Evolutionary conservation across 2,888 invertebrate genomes (phyloP), one percentile per base, ranked within the genome.

Genomic region (Drosophila eohydei): DNA sequence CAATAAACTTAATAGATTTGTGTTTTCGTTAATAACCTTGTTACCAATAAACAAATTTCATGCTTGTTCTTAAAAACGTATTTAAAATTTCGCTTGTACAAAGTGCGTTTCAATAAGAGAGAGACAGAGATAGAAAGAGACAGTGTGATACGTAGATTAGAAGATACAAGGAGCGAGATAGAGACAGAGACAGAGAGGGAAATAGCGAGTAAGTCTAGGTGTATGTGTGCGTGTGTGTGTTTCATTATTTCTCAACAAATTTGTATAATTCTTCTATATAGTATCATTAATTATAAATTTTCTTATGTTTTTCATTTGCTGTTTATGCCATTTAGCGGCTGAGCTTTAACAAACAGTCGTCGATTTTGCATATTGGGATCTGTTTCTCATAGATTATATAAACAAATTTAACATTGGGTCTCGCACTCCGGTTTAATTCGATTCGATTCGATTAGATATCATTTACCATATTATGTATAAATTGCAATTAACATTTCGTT

Each of bases 351-450:
- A 89, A 83, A 89, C 83, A 84, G 65, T 78, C 81, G 64, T 80
- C 80, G 71, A 66, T 81, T 61, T 69, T 56, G 60, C 69, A 48
- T 72, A 52, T 59, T 52, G 21, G 41, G 43, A 46, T 61, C 66
- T 59, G 40, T 57, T 73, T 78, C 78, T 80, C 82, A 91, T 91
- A 91, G 91, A 91, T 91, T 91, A 91, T 91, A 91, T 91, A 91
- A 89, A 90, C 90, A 91, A 91, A 91, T 91, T 81, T 84, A 91
- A 91, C 91, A 83, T 84, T 69, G 54, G 63, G 63, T 70, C 68
- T 71, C 63, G 69, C 44, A 55, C 12, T 38, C 57, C 40, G 54
- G 51, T 50, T 52, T 9, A 52, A 41, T 66, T 67, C 41, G 38
- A 54, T 52, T 52, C 52, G 52, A 38, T 54, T 38, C 40, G 61